phyloP scores from a whole-genome alignment of 2,888 invertebrate species.

The Augochlorella aurata region DNA sequence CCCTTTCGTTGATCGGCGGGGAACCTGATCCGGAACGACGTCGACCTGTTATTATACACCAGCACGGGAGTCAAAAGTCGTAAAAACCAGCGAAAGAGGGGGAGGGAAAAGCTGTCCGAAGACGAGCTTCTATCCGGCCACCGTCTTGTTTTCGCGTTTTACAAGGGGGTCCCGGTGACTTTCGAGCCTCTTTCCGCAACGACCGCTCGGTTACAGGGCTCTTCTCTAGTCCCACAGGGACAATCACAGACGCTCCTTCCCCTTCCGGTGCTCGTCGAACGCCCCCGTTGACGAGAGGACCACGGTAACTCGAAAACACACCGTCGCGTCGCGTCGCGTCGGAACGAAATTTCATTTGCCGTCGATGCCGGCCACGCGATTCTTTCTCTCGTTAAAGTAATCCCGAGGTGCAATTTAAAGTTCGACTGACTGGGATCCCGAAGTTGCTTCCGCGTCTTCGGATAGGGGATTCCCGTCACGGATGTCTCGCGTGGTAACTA shows the following conservation, averaged over 20 bases:
- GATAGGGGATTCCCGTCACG: conserved; percentile 5
- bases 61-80: conserved; percentile 57
- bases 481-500: conserved; percentile 11
- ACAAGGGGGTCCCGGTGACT: conserved; percentile 54
- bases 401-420: conserved; percentile 34
- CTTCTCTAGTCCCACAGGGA: conserved; percentile 73
- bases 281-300: conserved; percentile 12
- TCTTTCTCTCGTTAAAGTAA: conserved; percentile 30
- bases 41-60: conserved; percentile 59
- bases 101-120: conserved; percentile 2
- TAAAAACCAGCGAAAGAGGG: conserved; percentile 57
- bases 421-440: conserved; percentile 6
- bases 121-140: conserved; percentile 37
- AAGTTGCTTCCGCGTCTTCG: neutral
- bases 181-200: conserved; percentile 26
- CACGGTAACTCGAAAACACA: conserved; percentile 1
- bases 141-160: conserved; percentile 66
- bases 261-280: conserved; percentile 58
- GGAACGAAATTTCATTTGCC: conserved; percentile 37
- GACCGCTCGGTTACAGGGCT: conserved; percentile 49
- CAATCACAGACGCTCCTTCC: conserved; percentile 75
- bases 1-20: conserved; percentile 48
- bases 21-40: conserved; percentile 55
- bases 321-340: neutral
- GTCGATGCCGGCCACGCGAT: conserved; percentile 30